Evolutionary conservation across 2,113 vertebrate species (phyloP).

Genomic region (Neopipo cinnamomea): DNA sequence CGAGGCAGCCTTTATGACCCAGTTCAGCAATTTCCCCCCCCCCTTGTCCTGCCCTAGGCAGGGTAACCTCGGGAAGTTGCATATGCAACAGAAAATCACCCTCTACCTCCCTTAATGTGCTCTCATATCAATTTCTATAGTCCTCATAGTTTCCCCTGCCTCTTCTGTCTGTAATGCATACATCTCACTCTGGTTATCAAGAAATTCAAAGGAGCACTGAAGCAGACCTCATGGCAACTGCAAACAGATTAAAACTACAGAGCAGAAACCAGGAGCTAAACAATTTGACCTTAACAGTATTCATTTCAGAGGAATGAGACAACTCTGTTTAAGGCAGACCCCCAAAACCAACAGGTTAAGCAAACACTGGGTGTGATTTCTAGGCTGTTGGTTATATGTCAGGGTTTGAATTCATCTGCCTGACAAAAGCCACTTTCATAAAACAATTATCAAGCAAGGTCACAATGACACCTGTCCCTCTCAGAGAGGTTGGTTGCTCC

Average conservation of each 20-base stretch:
- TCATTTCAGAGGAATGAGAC: neutral
- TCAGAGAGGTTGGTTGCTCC: neutral
- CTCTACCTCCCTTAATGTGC: neutral
- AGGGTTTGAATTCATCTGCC: neutral
- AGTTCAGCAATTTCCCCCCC: neutral
- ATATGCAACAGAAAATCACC: neutral
- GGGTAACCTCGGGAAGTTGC: neutral
- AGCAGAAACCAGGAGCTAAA: neutral
- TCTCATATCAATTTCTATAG: neutral
- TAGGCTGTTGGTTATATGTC: neutral
- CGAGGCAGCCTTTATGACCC: neutral
- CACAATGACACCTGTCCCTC: constrained; percentile 1
- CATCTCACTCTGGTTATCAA: neutral
- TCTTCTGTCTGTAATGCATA: neutral
- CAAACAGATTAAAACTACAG: neutral
- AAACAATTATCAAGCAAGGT: neutral
- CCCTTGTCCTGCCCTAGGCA: neutral
- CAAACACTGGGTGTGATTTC: neutral
- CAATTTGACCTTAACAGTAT: neutral
- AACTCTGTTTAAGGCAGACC: neutral
- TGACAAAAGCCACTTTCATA: constrained; percentile 4
- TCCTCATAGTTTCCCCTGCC: neutral
- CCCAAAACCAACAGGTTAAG: neutral
- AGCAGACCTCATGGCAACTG: neutral
- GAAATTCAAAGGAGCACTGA: neutral